phyloP scores from a whole-genome alignment of 2,113 vertebrate species.

The Anseranas semipalmata region DNA sequence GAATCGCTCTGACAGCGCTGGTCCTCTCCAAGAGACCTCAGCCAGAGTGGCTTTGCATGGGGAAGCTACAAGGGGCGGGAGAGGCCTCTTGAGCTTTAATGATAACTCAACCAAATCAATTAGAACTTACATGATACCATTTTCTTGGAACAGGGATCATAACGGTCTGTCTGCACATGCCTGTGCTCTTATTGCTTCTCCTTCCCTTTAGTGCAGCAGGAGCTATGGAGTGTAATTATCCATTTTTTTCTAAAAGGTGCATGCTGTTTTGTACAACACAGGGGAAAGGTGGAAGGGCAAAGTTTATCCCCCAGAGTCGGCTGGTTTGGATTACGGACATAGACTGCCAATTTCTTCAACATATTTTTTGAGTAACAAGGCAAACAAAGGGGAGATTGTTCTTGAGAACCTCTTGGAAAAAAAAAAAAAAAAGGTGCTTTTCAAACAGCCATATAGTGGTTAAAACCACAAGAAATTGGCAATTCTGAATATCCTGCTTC shows the following conservation, averaged over 20 bases:
- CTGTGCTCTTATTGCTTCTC: background rate
- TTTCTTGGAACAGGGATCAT: background rate
- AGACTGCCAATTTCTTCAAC: background rate
- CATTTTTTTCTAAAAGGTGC: background rate
- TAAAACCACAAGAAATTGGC: background rate
- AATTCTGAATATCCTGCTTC: background rate
- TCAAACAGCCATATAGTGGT: background rate
- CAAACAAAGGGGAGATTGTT: background rate
- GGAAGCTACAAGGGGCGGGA: background rate
- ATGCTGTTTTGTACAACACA: accelerated
- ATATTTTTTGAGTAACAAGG: background rate
- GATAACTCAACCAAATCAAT: background rate
- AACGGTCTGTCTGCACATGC: background rate
- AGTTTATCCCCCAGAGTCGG: background rate
- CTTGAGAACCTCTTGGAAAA: background rate
- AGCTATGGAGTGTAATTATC: background rate
- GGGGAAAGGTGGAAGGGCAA: background rate
- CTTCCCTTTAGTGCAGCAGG: background rate
- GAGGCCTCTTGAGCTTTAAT: background rate
- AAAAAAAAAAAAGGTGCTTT: background rate
- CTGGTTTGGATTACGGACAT: background rate
- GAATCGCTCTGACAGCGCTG: background rate
- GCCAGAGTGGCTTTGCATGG: background rate
- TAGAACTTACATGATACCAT: background rate
- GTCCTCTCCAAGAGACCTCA: background rate